Base-by-base conservation (phyloP, 2,797 vertebrate genomes). In the Trachops cirrhosus region DNA sequence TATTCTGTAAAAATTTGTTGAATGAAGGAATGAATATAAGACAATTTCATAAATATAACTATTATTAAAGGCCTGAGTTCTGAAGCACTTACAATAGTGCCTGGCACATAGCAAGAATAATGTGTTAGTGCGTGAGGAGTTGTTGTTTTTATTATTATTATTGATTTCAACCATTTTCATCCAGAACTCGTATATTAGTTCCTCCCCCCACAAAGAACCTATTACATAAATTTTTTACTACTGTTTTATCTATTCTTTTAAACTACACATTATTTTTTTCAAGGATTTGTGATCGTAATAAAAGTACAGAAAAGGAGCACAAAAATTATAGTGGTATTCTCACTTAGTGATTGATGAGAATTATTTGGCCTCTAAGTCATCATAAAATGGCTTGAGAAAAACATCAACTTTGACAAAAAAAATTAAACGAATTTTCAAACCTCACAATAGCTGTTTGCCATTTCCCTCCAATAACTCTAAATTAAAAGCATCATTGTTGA, bases 311-410 rank as follows among this genome's bases (percentile, higher is more conserved):
- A 14, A 93, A 48, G 41, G 18, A 67, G 22, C 48, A 89, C 22
- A 54, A 62, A 93, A 82, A 59, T 59, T 85, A 74, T 18, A 91
- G 52, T 71, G 11, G 50, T 26, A 24, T 83, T 88, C 29, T 86
- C 57, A 19, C 29, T 67, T 77, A 89, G 18, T 77, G 54, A 62
- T 32, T 91, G 37, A 86, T 89, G 67, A 94, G 15, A n/a, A 73
- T 87, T 96, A 88, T 86, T 46, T 89, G 18, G 37, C 8, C 7
- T 82, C 62, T 2, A 89, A 78, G 9, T 94, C 32, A 85, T 14
- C 52, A 21, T 68, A 71, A 95, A 95, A 94, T 57, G 59, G 37
- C 75, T 94, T 91, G 16, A 89, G 71, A 92, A 64, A 93, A 91
- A 95, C 8, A 92, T 29, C 26, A 91, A 52, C 32, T 92, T 94